Evolutionary conservation across 2,797 vertebrate species (phyloP).

Genomic region (Masticophis lateralis): DNA sequence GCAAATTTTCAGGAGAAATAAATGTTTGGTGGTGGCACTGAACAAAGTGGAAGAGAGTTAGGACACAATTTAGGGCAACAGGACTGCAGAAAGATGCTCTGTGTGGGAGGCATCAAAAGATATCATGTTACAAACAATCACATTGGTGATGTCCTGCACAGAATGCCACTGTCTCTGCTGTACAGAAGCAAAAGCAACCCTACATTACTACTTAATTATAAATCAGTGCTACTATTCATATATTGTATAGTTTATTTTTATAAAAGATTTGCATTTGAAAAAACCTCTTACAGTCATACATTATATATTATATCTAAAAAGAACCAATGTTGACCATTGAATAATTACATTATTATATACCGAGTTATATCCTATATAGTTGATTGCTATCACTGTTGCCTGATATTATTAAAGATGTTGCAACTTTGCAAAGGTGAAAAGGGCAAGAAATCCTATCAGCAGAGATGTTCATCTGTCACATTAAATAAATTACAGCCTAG

Average conservation of each 20-base stretch:
- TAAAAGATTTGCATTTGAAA: background rate
- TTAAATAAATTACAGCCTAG: constrained; percentile 25
- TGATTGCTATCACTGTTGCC: background rate
- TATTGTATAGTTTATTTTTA: background rate
- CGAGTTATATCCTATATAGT: background rate
- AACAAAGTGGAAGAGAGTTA: background rate
- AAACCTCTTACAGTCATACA: background rate
- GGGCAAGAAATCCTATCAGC: background rate
- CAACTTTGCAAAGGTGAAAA: background rate
- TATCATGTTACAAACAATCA: background rate
- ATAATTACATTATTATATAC: background rate
- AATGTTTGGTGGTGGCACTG: background rate
- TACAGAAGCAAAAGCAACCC: background rate
- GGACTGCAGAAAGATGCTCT: background rate
- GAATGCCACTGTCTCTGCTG: background rate
- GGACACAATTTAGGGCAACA: background rate
- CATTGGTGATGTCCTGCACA: background rate
- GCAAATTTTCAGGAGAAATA: background rate
- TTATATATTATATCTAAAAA: background rate
- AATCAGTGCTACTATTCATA: background rate
- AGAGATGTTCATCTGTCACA: background rate
- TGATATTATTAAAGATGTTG: background rate
- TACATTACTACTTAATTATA: background rate
- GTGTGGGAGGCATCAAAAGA: background rate
- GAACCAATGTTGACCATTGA: background rate